Conservation (phyloP, 2,797 vertebrate genomes). For the Ciconia nigra region DNA sequence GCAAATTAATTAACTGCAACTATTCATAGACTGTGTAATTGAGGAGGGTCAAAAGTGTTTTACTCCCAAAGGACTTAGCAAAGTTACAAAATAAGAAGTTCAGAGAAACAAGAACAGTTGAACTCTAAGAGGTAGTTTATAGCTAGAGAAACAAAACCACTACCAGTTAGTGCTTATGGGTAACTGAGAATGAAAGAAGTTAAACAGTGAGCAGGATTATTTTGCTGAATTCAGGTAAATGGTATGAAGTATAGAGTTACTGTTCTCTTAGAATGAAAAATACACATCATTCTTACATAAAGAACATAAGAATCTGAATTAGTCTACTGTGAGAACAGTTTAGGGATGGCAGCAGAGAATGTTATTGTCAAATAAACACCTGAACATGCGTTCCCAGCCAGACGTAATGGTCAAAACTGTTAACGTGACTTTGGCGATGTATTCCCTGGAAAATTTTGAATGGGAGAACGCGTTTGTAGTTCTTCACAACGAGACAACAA, state of each 20-base stretch:
- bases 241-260: neutral
- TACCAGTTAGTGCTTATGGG: neutral
- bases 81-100: neutral
- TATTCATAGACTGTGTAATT: fast-evolving
- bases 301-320: neutral
- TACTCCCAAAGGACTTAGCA: neutral
- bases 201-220: fast-evolving
- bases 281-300: fast-evolving
- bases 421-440: fast-evolving
- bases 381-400: fast-evolving
- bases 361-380: fast-evolving
- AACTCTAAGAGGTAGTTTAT: neutral
- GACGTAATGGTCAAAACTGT: fast-evolving
- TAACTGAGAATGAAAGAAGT: neutral
- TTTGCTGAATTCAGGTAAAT: neutral
- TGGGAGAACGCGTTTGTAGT: fast-evolving
- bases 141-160: neutral
- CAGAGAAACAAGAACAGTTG: neutral
- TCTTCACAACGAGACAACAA: fast-evolving
- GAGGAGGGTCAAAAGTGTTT: neutral
- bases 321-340: neutral
- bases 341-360: neutral
- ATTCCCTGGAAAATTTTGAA: neutral
- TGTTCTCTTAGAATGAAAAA: neutral
- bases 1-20: neutral